Evolutionary conservation across 2,113 vertebrate genomes (phyloP).

Genomic region (Grantiella picta): DNA sequence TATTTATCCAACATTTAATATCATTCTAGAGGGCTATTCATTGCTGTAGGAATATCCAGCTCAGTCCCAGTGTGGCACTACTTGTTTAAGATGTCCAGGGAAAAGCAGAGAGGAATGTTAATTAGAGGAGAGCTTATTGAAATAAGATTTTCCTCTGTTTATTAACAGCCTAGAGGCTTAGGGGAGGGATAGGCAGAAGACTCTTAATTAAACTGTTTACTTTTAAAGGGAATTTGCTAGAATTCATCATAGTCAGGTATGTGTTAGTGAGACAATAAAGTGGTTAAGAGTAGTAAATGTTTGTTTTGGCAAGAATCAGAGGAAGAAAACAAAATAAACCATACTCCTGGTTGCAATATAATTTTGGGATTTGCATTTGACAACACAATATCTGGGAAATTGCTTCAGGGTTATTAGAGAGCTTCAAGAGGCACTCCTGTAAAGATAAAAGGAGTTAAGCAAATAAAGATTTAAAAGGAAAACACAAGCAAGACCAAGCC

Average conservation of each 20-base stretch:
- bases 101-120: not conserved
- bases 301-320: not conserved
- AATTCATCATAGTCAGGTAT: not conserved
- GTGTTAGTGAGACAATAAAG: not conserved
- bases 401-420: not conserved
- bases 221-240: not conserved
- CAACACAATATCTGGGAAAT: not conserved
- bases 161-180: slow-evolving; percentile 26
- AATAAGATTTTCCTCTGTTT: slow-evolving; percentile 17
- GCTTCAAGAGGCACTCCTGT: not conserved
- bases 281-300: not conserved
- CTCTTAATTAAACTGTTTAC: slow-evolving; percentile 30
- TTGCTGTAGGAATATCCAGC: not conserved
- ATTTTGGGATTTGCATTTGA: not conserved
- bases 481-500: not conserved
- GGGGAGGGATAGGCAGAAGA: not conserved
- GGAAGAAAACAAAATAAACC: not conserved
- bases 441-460: not conserved
- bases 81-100: not conserved
- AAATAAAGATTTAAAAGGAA: not conserved
- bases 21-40: not conserved
- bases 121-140: slow-evolving; percentile 25
- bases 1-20: not conserved
- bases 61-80: not conserved
- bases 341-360: rapidly evolving